Base-by-base conservation (phyloP, 2,888 invertebrate genomes). In the Campaea margaritaria region DNA sequence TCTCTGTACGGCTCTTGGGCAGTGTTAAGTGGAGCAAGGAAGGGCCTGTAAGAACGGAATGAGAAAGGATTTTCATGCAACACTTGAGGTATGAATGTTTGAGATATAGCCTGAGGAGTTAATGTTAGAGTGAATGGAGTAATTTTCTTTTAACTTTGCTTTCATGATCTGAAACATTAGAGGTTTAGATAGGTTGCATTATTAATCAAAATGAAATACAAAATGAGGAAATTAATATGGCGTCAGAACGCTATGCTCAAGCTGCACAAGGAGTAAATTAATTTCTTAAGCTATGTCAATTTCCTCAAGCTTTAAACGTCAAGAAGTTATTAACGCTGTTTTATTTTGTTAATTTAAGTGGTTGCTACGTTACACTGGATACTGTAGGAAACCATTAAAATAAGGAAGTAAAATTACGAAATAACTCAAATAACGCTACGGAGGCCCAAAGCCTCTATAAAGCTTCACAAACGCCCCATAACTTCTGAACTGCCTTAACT, bases 21-120 rank as follows among this genome's bases (percentile, higher is more conserved):
- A 60, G 60, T 60, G 61, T 57, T 61, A 62, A 64, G 60, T 58
- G 61, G 15, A 11, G 47, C 36, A 34, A 50, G 41, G 12, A 51
- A 59, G 39, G 47, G 57, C 44, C 13, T 46, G 53, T 51, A 54
- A 54, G 45, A 65, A 59, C 34, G 14, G 34, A 31, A 53, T 41
- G 28, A 47, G 56, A 48, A 53, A 60, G 14, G 34, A 31, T n/a
- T 55, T 16, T 36, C 13, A 41, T 55, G 48, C 43, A 47, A 41
- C 13, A 34, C 11, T 46, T 42, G 4, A 53, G 14, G 21, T 4
- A 36, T 36, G n/a, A 46, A 36, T 27, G 12, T 27, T 48, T 14
- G 38, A 39, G 43, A 31, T 28, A 31, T 4, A 4, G n/a, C 11
- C 11, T 16, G 10, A 36, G 5, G 36, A n/a, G n/a, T 36, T 12